Conservation (phyloP, 1,140 invertebrate species). For the Penaeus japonicus region DNA sequence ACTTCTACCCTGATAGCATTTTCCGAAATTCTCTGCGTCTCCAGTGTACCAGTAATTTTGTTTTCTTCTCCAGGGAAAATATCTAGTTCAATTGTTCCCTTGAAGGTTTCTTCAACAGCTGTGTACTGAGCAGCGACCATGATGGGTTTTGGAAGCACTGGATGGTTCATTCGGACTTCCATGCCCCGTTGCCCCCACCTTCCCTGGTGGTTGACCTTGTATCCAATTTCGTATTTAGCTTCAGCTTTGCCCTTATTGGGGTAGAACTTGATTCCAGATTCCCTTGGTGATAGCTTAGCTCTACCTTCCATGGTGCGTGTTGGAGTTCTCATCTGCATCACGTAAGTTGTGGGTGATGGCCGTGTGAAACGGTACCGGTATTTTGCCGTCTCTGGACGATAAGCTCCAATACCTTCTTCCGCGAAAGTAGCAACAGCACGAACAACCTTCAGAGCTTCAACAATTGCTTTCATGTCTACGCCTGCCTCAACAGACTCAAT, state of each 20-base stretch:
- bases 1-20: slow-evolving; percentile 20
- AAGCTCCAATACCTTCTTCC: too few relatives aligned
- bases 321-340: background rate
- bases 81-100: slow-evolving; percentile 26
- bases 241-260: slow-evolving; percentile 21
- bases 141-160: slow-evolving; percentile 9
- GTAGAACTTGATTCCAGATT: background rate
- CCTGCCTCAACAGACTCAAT: too few relatives aligned
- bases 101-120: background rate
- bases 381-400: too few relatives aligned
- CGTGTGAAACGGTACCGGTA: background rate
- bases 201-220: background rate
- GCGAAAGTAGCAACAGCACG: too few relatives aligned
- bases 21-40: background rate
- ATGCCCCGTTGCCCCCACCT: background rate
- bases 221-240: slow-evolving; percentile 17
- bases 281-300: background rate
- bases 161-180: slow-evolving; percentile 22
- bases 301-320: background rate
- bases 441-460: too few relatives aligned
- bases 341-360: background rate
- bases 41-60: slow-evolving; percentile 14
- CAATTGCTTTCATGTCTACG: too few relatives aligned
- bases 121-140: background rate
- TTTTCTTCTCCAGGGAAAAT: slow-evolving; percentile 27